A percentile compares a stretch with the other conserved stretches of the same genome.
These are phyloP conservation scores for Dryadula phaetusa DNA, from an alignment of 2,888 invertebrate species.

Conservation along the genomic window DNA sequence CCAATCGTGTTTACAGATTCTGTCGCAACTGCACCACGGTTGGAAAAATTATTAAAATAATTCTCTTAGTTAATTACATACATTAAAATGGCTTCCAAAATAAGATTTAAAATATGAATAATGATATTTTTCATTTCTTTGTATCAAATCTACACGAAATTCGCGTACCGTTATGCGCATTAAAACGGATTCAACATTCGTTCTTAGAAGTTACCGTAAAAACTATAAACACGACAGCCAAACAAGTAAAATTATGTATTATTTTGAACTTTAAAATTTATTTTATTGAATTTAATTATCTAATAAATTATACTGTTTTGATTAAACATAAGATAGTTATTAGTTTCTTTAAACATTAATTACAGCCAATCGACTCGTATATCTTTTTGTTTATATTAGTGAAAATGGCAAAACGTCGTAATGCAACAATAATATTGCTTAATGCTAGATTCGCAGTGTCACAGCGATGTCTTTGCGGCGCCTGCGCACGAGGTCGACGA, in stretches of 20 bases:
- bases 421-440: slow-evolving; percentile 35
- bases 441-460: slow-evolving; percentile 54
- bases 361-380: neutral
- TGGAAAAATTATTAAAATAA: too few species aligned
- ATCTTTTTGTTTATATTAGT: neutral
- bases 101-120: neutral
- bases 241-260: neutral
- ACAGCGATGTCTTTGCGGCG: slow-evolving; percentile 70
- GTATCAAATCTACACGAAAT: slow-evolving; percentile 18
- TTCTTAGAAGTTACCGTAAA: slow-evolving; percentile 7
- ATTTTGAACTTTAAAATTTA: neutral
- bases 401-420: slow-evolving; percentile 5
- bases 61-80: neutral
- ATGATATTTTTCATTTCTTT: neutral
- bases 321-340: neutral
- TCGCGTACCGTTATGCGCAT: slow-evolving; percentile 22
- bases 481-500: slow-evolving; percentile 73
- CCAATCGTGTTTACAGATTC: too few species aligned
- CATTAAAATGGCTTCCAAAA: neutral
- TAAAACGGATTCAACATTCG: slow-evolving; percentile 13
- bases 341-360: neutral
- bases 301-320: neutral
- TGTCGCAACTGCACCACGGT: too few species aligned
- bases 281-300: too few species aligned
- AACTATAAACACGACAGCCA: slow-evolving; percentile 6